Base-by-base conservation (phyloP, 2,113 vertebrate genomes). In the Ancistrus triradiatus region DNA sequence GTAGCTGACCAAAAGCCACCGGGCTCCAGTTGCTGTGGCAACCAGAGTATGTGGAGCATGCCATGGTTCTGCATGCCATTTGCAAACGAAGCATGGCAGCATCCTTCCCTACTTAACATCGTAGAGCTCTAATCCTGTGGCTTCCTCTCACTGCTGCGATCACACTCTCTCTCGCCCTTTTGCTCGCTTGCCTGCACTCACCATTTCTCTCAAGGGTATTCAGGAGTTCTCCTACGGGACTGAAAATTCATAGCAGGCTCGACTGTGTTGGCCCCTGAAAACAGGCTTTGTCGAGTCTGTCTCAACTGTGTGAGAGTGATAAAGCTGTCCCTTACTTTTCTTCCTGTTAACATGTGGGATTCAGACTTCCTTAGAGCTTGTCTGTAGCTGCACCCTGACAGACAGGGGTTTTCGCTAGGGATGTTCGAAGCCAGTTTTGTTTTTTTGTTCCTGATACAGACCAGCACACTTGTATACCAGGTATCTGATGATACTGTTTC, bases 21-120 rank as follows among this genome's bases (percentile, higher is more conserved):
- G 77, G 80, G 72, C 31, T 46, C 7, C 19, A 63, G 84, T 85
- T 86, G 76, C 80, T 52, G 76, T 84, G 78, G 83, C 62, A 82
- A 86, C 85, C 72, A 48, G 73, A 71, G 79, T 78, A 87, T 83
- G 81, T 85, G 73, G 77, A 74, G 81, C 81, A 83, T 80, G 77
- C 77, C 81, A 82, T 73, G 73, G 61, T 33, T 38, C 67, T 24
- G 76, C 24, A 68, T 57, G 69, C 40, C 63, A 78, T 74, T 78
- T 58, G 33, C 77, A 80, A 80, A 79, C 78, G 40, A 77, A 73
- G 74, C 69, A 47, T 74, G 71, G 73, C 73, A 70, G 72, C 53
- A 75, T 77, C 72, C 60, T 68, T 68, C 56, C 70, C 60, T 62
- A n/a, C 53, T 60, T 73, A 62, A 65, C 38, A 68, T 65, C 63